phyloP scores from a whole-genome alignment of 2,797 vertebrate genomes.

The Oryzias dopingdopingensis region DNA sequence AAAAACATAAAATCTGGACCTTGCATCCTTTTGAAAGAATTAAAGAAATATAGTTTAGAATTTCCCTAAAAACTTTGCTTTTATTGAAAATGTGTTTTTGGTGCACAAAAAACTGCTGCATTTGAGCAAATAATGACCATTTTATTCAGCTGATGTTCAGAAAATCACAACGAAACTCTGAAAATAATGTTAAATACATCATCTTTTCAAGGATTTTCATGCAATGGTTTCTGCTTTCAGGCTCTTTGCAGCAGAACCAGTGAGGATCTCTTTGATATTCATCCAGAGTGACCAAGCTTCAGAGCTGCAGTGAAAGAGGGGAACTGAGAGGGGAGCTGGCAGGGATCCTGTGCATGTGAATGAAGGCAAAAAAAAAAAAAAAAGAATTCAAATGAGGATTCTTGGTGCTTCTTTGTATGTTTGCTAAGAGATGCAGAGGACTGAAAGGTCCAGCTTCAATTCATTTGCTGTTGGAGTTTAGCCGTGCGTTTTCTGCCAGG shows the following conservation, averaged over 20 bases:
- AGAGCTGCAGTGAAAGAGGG: constrained; percentile 20
- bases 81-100: too few species aligned
- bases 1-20: too few species aligned
- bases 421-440: neutral
- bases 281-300: constrained; percentile 31
- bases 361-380: constrained; percentile 25
- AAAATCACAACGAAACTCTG: too few species aligned
- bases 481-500: constrained; percentile 2
- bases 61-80: too few species aligned
- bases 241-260: constrained; percentile 13
- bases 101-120: too few species aligned
- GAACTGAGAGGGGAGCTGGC: constrained; percentile 1
- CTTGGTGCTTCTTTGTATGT: constrained; percentile 20
- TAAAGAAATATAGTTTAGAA: too few species aligned
- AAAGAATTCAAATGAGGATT: constrained; percentile 28
- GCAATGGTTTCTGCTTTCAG: too few species aligned
- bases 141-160: too few species aligned
- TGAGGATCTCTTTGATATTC: constrained; percentile 45
- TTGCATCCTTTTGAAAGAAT: too few species aligned
- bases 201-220: too few species aligned
- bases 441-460: constrained; percentile 21
- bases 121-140: too few species aligned
- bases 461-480: constrained; percentile 58
- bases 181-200: too few species aligned
- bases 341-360: constrained; percentile 65